A percentile compares a stretch with the other conserved stretches of the same genome.
phyloP scores from a whole-genome alignment of 1,140 invertebrate genomes.

The Drosophila seguyi region DNA sequence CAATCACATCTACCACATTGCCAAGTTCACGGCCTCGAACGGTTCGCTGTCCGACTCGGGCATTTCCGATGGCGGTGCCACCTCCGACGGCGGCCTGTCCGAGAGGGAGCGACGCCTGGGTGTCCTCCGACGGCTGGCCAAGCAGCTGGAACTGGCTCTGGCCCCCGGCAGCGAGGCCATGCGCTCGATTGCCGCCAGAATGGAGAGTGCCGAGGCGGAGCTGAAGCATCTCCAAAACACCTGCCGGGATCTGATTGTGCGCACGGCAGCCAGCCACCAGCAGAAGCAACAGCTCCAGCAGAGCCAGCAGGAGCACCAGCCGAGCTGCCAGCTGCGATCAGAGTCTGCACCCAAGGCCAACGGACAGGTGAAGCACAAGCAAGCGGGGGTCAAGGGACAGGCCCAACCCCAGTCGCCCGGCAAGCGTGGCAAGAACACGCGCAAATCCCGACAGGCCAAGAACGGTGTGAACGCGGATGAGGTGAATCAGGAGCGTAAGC shows the following conservation, averaged over 20 bases:
- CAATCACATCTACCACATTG: conserved; percentile 80
- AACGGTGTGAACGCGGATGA: conserved; percentile 6
- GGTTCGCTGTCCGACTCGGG: conserved; percentile 91
- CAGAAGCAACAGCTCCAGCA: conserved; percentile 63
- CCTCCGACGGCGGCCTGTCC: conserved; percentile 90
- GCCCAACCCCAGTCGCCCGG: conserved; percentile 28
- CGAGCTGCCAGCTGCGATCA: conserved; percentile 1
- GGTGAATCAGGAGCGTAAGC: not conserved
- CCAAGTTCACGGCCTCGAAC: conserved; percentile 85
- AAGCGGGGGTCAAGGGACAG: conserved; percentile 31
- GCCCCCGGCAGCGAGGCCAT: conserved; percentile 89
- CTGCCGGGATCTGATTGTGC: conserved; percentile 91
- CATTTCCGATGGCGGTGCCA: conserved; percentile 90
- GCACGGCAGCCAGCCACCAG: conserved; percentile 87
- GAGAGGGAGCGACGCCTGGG: conserved; percentile 90
- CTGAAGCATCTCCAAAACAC: conserved; percentile 91
- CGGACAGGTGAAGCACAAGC: conserved; percentile 30
- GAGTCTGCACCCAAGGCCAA: conserved; percentile 23
- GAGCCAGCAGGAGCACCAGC: conserved; percentile 28
- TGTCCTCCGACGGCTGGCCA: conserved; percentile 88
- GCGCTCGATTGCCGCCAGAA: conserved; percentile 88
- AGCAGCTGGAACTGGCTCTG: conserved; percentile 89
- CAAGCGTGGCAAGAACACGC: conserved; percentile 50
- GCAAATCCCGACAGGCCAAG: conserved; percentile 42
- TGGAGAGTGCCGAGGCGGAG: conserved; percentile 92